Evolutionary conservation across 1,140 invertebrate genomes (phyloP), one percentile per base, ranked within the genome.

Genomic region (Augochlora pura): DNA sequence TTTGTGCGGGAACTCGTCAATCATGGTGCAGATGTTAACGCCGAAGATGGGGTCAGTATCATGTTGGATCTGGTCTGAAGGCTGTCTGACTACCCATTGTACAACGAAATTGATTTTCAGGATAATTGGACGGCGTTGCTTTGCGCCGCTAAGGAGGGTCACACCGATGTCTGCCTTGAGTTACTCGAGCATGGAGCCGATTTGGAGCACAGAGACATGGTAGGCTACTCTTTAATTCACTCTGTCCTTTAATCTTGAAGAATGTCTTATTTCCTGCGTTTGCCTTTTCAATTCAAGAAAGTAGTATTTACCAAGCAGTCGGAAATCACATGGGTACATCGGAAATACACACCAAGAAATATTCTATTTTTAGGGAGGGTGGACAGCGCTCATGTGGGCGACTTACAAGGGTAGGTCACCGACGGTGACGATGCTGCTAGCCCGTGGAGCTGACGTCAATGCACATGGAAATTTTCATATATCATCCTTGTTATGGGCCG

Each of bases 331-430:
- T n/a, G 42, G 23, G 18, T n/a, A 63, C 23, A 25, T 0, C 4
- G 12, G 7, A 16, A 70, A 54, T 25, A 21, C 16, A 18, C 18
- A 25, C 18, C 27, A 32, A 32, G 32, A 57, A 71, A 2, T 52
- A 57, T 81, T 63, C 52, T 84, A 67, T 86, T 89, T 88, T 81
- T 88, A 98, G 97, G 98, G 98, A 85, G 97, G 97, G 32, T 99
- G 99, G 98, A 98, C 98, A 3, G 94, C 98, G 1, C 94, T 99
- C 57, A 99, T 99, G 97, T 99, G 99, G 99, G 98, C 98, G 0
- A 96, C 97, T 10, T 99, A 99, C 91, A 98, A 99, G 92, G 98
- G 98, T 6, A 95, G 96, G 84, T 95, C 95, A 16, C 95, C 96
- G 32, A 94, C 97, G 77, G 98, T 97, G 23, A 94, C 94, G 49